Conservation (phyloP, 2,797 vertebrate species). For the Betta splendens region DNA sequence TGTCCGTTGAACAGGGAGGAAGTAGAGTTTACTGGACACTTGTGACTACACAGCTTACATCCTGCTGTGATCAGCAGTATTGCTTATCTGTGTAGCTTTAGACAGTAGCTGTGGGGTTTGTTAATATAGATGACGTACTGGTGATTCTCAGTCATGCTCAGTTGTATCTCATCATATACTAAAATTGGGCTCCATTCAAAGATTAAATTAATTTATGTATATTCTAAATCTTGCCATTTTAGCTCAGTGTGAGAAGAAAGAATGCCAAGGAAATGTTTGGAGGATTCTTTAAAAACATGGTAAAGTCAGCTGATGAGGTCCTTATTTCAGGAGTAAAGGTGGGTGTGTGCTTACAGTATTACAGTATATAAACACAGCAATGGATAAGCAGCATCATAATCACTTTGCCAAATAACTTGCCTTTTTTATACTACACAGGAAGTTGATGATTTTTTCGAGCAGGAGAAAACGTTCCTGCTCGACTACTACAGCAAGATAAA, state of each 20-base stretch:
- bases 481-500: slow-evolving; percentile 96
- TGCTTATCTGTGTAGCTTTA: slow-evolving; percentile 47
- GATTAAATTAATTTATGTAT: slow-evolving; percentile 6
- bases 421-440: slow-evolving; percentile 80
- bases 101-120: slow-evolving; percentile 21
- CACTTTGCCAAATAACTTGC: slow-evolving; percentile 2
- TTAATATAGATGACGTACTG: slow-evolving; percentile 4
- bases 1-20: slow-evolving; percentile 67
- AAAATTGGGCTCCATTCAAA: neutral
- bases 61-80: slow-evolving; percentile 78
- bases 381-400: neutral
- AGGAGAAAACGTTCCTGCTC: slow-evolving; percentile 96
- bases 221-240: slow-evolving; percentile 32
- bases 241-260: slow-evolving; percentile 96
- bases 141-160: neutral
- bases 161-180: neutral
- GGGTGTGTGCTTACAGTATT: slow-evolving; percentile 14
- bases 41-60: slow-evolving; percentile 64
- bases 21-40: slow-evolving; percentile 57
- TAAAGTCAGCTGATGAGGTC: slow-evolving; percentile 96
- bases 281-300: slow-evolving; percentile 95
- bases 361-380: neutral
- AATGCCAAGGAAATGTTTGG: slow-evolving; percentile 98
- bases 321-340: slow-evolving; percentile 97
- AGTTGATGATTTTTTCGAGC: slow-evolving; percentile 98